Percentiles rank a stretch among this genome's conserved stretches.
phyloP scores from a whole-genome alignment of 2,888 invertebrate genomes.

The Arge pagana region DNA sequence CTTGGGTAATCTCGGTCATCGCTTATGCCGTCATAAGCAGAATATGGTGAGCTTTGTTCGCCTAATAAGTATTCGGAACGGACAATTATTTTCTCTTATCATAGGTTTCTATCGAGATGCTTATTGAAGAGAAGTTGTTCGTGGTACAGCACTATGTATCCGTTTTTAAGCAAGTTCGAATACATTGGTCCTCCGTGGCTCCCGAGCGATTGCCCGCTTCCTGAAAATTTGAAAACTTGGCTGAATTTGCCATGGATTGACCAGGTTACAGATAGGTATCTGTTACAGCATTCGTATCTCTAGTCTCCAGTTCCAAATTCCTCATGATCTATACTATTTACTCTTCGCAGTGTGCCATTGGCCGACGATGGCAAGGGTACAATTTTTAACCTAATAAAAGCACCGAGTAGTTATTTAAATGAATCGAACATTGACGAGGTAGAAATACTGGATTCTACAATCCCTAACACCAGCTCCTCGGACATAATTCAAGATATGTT shows the following conservation, averaged over 20 bases:
- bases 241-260: slow-evolving; percentile 60
- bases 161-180: slow-evolving; percentile 55
- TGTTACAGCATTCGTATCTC: neutral
- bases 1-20: slow-evolving; percentile 63
- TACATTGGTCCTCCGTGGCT: slow-evolving; percentile 61
- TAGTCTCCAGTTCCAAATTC: neutral
- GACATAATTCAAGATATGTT: neutral
- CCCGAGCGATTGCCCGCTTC: slow-evolving; percentile 58
- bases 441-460: neutral
- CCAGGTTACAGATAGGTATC: slow-evolving; percentile 48
- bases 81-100: slow-evolving; percentile 2
- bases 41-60: slow-evolving; percentile 56
- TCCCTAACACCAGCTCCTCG: neutral
- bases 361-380: slow-evolving; percentile 29
- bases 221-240: slow-evolving; percentile 60
- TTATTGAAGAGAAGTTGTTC: slow-evolving; percentile 59
- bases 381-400: slow-evolving; percentile 44
- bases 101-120: slow-evolving; percentile 58
- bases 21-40: slow-evolving; percentile 63
- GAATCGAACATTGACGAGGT: slow-evolving; percentile 24
- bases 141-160: slow-evolving; percentile 61
- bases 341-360: slow-evolving; percentile 30
- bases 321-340: too few species aligned
- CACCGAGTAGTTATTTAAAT: slow-evolving; percentile 27
- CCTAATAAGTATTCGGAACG: too few species aligned